These are phyloP conservation scores for Agrilus mali DNA, from an alignment of 2,888 invertebrate genomes.

Conservation along the genomic window DNA sequence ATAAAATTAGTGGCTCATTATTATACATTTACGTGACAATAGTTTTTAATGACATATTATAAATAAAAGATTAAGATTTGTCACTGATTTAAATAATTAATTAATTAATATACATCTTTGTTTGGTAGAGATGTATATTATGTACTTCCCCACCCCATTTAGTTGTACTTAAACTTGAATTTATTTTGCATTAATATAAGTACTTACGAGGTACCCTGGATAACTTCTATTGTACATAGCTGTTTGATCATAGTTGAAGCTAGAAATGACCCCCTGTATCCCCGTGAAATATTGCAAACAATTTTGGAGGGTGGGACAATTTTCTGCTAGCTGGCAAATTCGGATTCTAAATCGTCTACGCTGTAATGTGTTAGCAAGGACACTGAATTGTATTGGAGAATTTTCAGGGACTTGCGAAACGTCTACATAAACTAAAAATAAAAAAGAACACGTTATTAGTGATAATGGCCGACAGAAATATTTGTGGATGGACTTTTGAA, in stretches of 20 bases:
- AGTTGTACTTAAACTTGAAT: too few species aligned
- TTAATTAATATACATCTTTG: too few species aligned
- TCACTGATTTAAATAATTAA: not conserved
- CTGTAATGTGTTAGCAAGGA: slow-evolving; percentile 44
- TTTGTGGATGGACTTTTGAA: too few species aligned
- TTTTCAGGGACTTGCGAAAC: slow-evolving; percentile 45
- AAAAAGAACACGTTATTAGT: not conserved
- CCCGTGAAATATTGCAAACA: slow-evolving; percentile 53
- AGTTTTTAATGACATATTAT: too few species aligned
- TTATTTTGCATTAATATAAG: not conserved
- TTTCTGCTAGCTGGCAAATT: slow-evolving; percentile 39
- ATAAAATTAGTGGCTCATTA: too few species aligned
- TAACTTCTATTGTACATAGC: slow-evolving; percentile 40
- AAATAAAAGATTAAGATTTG: too few species aligned
- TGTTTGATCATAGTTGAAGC: slow-evolving; percentile 56
- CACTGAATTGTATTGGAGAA: slow-evolving; percentile 47
- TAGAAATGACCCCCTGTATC: slow-evolving; percentile 46
- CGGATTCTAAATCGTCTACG: slow-evolving; percentile 51
- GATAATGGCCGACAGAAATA: not conserved
- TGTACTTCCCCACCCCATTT: too few species aligned
- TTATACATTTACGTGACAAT: too few species aligned
- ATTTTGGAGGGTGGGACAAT: slow-evolving; percentile 33
- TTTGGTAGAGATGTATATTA: too few species aligned
- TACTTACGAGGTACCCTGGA: slow-evolving; percentile 50
- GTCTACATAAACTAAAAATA: slow-evolving; percentile 54